A percentile compares a stretch with the other conserved stretches of the same genome.
Conservation (phyloP, 2,797 vertebrate species). For the Cyprinella venusta region DNA sequence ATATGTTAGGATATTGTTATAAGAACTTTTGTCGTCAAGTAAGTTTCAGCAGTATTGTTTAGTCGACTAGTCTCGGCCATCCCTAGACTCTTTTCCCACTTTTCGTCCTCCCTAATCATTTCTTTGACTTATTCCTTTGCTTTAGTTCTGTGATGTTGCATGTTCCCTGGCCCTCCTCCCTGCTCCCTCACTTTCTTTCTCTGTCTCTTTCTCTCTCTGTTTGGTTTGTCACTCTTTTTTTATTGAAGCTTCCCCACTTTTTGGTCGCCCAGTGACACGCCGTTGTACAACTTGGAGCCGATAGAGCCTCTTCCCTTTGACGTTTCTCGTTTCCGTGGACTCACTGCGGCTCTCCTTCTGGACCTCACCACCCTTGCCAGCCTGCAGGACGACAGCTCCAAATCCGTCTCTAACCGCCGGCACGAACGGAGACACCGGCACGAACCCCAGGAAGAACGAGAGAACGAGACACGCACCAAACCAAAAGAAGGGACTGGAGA, state of each 20-base stretch:
- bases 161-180: slow-evolving; percentile 78
- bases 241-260: slow-evolving; percentile 99
- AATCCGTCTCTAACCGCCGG: slow-evolving; percentile 80
- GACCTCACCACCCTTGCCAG: slow-evolving; percentile 96
- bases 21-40: not conserved
- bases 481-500: slow-evolving; percentile 72
- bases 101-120: slow-evolving; percentile 84
- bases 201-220: slow-evolving; percentile 82
- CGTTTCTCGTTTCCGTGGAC: slow-evolving; percentile 91
- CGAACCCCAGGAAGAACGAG: slow-evolving; percentile 61
- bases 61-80: not conserved
- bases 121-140: slow-evolving; percentile 90
- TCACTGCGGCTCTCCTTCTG: slow-evolving; percentile 92
- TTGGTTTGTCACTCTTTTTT: slow-evolving; percentile 87
- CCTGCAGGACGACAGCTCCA: slow-evolving; percentile 90
- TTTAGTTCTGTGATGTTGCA: slow-evolving; percentile 73
- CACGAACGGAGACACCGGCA: slow-evolving; percentile 79
- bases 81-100: slow-evolving; percentile 50
- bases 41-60: not conserved
- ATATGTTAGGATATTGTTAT: not conserved
- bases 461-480: slow-evolving; percentile 78
- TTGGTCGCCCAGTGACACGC: slow-evolving; percentile 99
- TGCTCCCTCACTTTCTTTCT: slow-evolving; percentile 95
- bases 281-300: slow-evolving; percentile 97
- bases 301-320: slow-evolving; percentile 96